phyloP scores from a whole-genome alignment of 2,888 invertebrate species.

The Amblyjoppa proteus region DNA sequence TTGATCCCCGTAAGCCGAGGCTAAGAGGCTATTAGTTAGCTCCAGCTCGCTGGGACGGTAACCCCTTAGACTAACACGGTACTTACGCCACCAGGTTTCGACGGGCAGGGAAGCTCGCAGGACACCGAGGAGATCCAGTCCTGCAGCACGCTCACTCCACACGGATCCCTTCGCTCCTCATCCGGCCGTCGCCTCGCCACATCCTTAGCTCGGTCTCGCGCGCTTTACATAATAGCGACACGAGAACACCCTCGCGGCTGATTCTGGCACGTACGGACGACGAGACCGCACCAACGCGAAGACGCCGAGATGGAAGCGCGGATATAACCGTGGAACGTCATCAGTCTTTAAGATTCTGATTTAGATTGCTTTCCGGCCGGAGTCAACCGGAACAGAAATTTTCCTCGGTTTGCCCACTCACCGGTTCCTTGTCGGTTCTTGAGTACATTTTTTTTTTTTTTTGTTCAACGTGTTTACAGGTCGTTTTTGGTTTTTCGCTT shows the following conservation, averaged over 20 bases:
- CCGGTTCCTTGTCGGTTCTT: background rate
- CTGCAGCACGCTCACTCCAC: conserved; percentile 8
- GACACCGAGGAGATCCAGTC: conserved; percentile 60
- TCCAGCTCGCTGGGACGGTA: conserved; percentile 80
- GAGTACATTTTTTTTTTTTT: background rate
- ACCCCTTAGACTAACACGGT: conserved; percentile 82
- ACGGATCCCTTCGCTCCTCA: background rate
- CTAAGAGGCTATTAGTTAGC: conserved; percentile 85
- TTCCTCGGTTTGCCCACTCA: background rate
- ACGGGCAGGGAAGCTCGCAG: conserved; percentile 25
- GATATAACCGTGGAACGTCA: background rate
- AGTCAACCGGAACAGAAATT: background rate
- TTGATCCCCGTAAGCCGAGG: conserved; percentile 83
- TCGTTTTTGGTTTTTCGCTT: background rate
- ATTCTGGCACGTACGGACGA: conserved; percentile 59
- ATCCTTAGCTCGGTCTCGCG: conserved; percentile 41
- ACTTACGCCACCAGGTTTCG: conserved; percentile 79
- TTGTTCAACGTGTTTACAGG: background rate
- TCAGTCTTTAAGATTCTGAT: conserved; percentile 5
- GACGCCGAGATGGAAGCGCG: background rate
- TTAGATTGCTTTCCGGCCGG: background rate
- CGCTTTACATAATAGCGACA: conserved; percentile 62
- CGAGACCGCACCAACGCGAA: conserved; percentile 58
- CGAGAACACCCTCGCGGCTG: conserved; percentile 54
- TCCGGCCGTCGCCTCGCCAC: conserved; percentile 34